Evolutionary conservation across 2,797 vertebrate genomes (phyloP), one percentile per base, ranked within the genome.

Genomic region (Crossoptilon crossoptilon): DNA sequence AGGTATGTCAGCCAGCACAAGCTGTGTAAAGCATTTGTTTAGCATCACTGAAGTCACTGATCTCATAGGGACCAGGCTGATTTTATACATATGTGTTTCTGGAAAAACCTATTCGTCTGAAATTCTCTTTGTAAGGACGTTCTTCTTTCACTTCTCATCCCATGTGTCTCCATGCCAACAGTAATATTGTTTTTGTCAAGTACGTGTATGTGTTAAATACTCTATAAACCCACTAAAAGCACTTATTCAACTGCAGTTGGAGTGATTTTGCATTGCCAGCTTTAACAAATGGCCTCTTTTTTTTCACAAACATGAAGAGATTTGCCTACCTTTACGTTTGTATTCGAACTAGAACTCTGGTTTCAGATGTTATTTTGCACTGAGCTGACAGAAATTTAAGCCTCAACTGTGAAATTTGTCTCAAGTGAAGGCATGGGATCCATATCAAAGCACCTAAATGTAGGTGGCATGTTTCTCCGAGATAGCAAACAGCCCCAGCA

Each of bases 301-400:
- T 16, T 95, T 83, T 95, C 29, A 76, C 10, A 78, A 71, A 66
- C 84, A 63, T 84, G 63, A 37, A 67, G 63, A 31, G 78, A 59
- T 90, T 94, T 91, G 37, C 48, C 88, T 37, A 87, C 68, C 12
- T 87, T 90, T 83, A 67, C 22, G 46, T 91, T 91, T 93, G 49
- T 69, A 91, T 95, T 93, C 87, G 87, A 86, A 78, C 35, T 75
- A 78, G 78, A 90, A 77, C 44, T 67, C 3, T 14, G 10, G 66
- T 95, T 79, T 92, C 70, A 51, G 26, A 6, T 71, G 59, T 29
- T 82, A 44, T 76, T 53, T 90, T 87, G 27, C 44, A 76, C 60
- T 26, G 18, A 84, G 55, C 44, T 51, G 12, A 44, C 60, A 92
- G 68, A 92, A 93, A 89, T 92, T 91, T 95, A 85, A 93, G 67